phyloP scores from a whole-genome alignment of 2,888 invertebrate species.

The Chloroclystis v-ata region DNA sequence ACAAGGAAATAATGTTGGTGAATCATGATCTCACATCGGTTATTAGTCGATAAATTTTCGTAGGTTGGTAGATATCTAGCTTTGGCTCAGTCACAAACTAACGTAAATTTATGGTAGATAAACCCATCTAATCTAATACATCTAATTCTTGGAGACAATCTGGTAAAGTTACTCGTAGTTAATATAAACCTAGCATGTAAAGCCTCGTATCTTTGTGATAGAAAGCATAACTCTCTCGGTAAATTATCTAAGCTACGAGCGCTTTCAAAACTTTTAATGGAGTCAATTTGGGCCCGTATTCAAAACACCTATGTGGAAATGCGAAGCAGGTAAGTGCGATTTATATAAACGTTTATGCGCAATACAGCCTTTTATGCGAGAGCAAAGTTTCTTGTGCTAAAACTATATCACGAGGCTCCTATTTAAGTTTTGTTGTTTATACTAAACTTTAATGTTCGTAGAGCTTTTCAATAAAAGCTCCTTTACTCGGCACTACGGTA shows the following conservation, averaged over 20 bases:
- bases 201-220: constrained; percentile 25
- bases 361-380: constrained; percentile 43
- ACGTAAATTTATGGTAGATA: no score
- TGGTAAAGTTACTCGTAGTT: no score
- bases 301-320: constrained; percentile 65
- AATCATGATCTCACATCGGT: no score
- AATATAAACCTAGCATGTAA: no score
- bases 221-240: constrained; percentile 67
- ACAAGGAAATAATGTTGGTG: no score
- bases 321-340: constrained; percentile 56
- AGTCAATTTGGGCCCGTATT: constrained; percentile 74
- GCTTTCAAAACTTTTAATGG: constrained; percentile 77
- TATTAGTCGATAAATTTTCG: no score
- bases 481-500: no score
- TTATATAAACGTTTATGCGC: constrained; percentile 61
- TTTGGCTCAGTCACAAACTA: no score
- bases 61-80: not conserved
- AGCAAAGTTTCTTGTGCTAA: constrained; percentile 31
- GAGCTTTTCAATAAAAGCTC: no score
- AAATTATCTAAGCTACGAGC: constrained; percentile 74
- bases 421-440: constrained; percentile 26
- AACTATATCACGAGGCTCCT: constrained; percentile 12
- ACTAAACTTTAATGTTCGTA: not conserved
- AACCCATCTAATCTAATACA: no score
- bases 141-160: no score